Percentiles rank a stretch among this genome's conserved stretches.
Conservation (phyloP, 2,888 invertebrate species). For the Aspidiotus rigidus region DNA sequence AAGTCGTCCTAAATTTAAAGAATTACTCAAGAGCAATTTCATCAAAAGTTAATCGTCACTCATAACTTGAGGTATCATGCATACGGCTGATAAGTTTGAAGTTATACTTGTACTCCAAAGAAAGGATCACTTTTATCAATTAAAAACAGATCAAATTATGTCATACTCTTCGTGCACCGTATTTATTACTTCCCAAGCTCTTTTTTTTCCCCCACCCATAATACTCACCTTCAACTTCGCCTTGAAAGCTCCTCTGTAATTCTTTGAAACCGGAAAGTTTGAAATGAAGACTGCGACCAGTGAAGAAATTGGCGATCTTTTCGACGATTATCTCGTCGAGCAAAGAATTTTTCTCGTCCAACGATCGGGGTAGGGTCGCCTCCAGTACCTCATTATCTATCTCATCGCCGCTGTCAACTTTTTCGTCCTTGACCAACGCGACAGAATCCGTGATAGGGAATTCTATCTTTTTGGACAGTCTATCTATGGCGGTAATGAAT, state of each 20-base stretch:
- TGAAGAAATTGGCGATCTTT: constrained; percentile 63
- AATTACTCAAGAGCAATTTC: no score
- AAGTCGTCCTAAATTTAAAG: no score
- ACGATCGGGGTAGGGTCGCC: constrained; percentile 60
- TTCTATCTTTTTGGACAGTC: constrained; percentile 48
- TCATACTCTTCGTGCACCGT: no score
- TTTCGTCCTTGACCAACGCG: constrained; percentile 58
- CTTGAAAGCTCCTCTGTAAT: constrained; percentile 52
- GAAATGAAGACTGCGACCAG: constrained; percentile 66
- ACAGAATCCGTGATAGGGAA: constrained; percentile 64
- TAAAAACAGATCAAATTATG: no score
- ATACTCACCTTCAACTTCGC: constrained; percentile 45
- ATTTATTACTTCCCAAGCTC: no score
- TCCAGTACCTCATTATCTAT: constrained; percentile 55
- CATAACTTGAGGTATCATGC: no score
- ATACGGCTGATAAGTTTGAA: no score
- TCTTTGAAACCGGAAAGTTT: constrained; percentile 60
- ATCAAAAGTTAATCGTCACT: no score
- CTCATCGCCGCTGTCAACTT: constrained; percentile 36
- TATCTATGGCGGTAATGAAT: constrained; percentile 65
- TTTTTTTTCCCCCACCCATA: no score
- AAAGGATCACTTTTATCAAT: no score
- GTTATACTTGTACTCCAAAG: no score
- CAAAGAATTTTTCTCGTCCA: constrained; percentile 58
- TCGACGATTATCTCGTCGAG: constrained; percentile 54